Conservation (phyloP, 1,140 invertebrate species). For the Diorhabda sublineata region DNA sequence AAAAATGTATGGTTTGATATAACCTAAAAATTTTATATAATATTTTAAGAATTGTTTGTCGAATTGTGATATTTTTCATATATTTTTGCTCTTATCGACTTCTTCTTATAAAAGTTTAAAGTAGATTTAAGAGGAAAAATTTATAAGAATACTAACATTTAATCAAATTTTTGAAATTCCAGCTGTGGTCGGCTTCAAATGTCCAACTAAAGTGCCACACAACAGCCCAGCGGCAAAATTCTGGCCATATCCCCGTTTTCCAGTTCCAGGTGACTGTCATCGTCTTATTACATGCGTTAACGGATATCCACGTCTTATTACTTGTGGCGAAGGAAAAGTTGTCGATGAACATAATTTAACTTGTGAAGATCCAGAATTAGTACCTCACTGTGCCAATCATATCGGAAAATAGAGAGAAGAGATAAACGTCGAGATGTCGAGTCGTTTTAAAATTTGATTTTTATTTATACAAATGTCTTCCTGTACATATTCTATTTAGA, state of each 20-base stretch:
- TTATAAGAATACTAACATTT: no score
- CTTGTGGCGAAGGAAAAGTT: slow-evolving; percentile 80
- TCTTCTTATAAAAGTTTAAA: no score
- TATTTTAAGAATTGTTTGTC: no score
- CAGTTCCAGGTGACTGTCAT: slow-evolving; percentile 77
- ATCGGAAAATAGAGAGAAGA: slow-evolving; percentile 34
- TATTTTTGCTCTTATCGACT: no score
- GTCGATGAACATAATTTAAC: slow-evolving; percentile 78
- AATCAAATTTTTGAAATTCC: slow-evolving; percentile 31
- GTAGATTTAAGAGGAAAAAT: no score
- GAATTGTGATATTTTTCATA: no score
- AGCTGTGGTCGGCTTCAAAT: slow-evolving; percentile 79
- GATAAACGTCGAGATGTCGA: not conserved
- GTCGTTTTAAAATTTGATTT: not conserved
- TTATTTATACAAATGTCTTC: not conserved
- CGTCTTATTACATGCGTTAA: slow-evolving; percentile 85
- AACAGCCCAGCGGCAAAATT: slow-evolving; percentile 75
- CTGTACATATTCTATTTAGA: no score
- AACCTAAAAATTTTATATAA: no score
- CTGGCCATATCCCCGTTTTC: slow-evolving; percentile 85
- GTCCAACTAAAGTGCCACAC: slow-evolving; percentile 75
- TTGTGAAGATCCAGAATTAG: slow-evolving; percentile 76
- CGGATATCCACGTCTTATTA: slow-evolving; percentile 76
- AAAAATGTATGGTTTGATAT: no score
- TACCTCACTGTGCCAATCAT: slow-evolving; percentile 54